phyloP scores from a whole-genome alignment of 2,113 vertebrate genomes.

The Illadopsis cleaveri region DNA sequence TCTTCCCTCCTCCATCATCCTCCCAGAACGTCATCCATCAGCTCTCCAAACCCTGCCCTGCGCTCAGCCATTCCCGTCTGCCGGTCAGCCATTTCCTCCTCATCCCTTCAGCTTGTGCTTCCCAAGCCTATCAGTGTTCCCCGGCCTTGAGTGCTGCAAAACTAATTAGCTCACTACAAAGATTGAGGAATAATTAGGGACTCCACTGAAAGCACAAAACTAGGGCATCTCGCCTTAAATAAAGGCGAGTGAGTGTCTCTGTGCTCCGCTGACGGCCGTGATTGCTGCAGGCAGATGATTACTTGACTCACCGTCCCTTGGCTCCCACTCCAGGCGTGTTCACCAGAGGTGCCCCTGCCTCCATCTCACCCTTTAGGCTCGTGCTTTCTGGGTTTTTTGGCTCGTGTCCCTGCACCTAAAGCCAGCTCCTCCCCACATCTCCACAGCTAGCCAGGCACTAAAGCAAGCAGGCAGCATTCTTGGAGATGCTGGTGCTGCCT shows the following conservation, averaged over 20 bases:
- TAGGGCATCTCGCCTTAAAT: slow-evolving; percentile 64
- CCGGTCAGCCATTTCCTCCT: not conserved
- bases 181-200: slow-evolving; percentile 60
- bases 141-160: slow-evolving; percentile 30
- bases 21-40: not conserved
- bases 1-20: not conserved
- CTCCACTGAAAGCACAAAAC: slow-evolving; percentile 46
- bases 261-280: not conserved
- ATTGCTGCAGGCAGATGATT: not conserved
- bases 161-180: slow-evolving; percentile 63
- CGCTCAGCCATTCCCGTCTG: not conserved
- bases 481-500: not conserved
- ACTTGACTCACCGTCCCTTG: fast-evolving
- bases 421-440: not conserved
- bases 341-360: not conserved
- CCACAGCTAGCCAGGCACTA: not conserved
- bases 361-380: not conserved
- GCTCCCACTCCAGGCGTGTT: not conserved
- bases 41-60: not conserved
- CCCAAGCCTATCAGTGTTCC: slow-evolving; percentile 41
- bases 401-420: not conserved
- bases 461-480: not conserved
- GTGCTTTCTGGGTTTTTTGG: not conserved
- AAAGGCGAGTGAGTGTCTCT: not conserved
- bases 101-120: not conserved